Base-by-base conservation (phyloP, 2,888 invertebrate genomes). In the Antitype chi region DNA sequence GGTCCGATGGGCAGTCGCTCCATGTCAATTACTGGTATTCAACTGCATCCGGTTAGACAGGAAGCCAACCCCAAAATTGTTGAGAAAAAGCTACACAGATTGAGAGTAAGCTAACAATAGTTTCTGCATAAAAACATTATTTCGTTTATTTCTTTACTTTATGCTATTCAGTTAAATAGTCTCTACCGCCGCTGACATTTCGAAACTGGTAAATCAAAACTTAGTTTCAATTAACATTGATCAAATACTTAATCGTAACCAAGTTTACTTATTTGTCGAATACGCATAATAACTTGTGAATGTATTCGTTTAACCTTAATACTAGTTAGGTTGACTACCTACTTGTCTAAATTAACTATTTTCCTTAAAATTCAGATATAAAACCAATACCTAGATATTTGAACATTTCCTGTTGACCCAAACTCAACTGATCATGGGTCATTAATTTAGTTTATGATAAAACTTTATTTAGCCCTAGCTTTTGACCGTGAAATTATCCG, bases 371-470 rank as follows among this genome's bases (percentile, higher is more conserved):
- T 43, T 74, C 11, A 17, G 49, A 69, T 43, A 72, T 38, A 55
- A 68, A 72, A 69, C 64, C 43, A 66, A 43, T 64, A 72, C n/a
- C 64, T 57, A 53, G 79, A 57, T 67, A 78, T 82, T 70, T 62
- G 15, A 13, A 62, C 38, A 67, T 70, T 83, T 82, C 81, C 81
- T 75, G 80, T 71, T 70, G 69, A 62, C 53, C 72, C 25, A 70
- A 70, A 74, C 66, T 62, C 28, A 25, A 73, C 47, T 52, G 55
- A 49, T 20, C 32, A 59, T 55, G 67, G 82, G 70, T 74, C 25
- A 60, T 52, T 74, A 55, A 63, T 78, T 78, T 25, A 11, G 32
- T 32, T 60, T 32, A 23, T 28, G 52, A 52, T 64, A 57, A 53
- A 43, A 28, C 6, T 57, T 78, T 57, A 32, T 74, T 38, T 74